Base-by-base conservation (phyloP, 2,113 vertebrate species). In the Otis tarda region DNA sequence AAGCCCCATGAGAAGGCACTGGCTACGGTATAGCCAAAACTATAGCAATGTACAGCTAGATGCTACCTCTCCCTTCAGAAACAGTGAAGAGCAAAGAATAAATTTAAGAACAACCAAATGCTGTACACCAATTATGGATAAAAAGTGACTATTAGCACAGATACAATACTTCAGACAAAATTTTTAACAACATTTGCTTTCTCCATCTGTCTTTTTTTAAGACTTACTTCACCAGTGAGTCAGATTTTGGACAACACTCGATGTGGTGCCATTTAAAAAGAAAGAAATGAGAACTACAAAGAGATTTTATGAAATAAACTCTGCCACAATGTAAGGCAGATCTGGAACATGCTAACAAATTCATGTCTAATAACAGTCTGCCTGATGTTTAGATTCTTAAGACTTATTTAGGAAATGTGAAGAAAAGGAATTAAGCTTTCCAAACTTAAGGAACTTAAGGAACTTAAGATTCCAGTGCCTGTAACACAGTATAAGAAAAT, bases 161-260 rank as follows among this genome's bases (percentile, higher is more conserved):
- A 79, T 60, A 88, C 22, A 79, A 33, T 71, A 83, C 39, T 79
- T 80, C 39, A 90, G 90, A 95, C 81, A 87, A 90, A 67, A 79
- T 59, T 95, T 92, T 93, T 94, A 84, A 93, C 96, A 97, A 94
- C 97, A 90, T 87, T 88, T 97, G 94, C 75, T 95, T 87, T 95
- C 92, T 88, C 94, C 92, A 92, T 91, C 91, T 95, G 94, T 94
- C 92, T 92, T 96, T 95, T 88, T 37, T 89, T 59, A 95, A 81
- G 90, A 67, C 65, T 86, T 90, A 74, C 55, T 93, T 93, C 67
- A 76, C 25, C 82, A 90, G 50, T 92, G 84, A 96, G 60, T 68
- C 83, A 92, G 78, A 70, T 68, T 93, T 90, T 93, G 95, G 91
- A 95, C 94, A 90, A 85, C 69, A 85, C 61, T 85, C 92, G 88